These are phyloP conservation scores for Chrysodeixis includens DNA, from an alignment of 2,888 invertebrate genomes.

Conservation along the genomic window DNA sequence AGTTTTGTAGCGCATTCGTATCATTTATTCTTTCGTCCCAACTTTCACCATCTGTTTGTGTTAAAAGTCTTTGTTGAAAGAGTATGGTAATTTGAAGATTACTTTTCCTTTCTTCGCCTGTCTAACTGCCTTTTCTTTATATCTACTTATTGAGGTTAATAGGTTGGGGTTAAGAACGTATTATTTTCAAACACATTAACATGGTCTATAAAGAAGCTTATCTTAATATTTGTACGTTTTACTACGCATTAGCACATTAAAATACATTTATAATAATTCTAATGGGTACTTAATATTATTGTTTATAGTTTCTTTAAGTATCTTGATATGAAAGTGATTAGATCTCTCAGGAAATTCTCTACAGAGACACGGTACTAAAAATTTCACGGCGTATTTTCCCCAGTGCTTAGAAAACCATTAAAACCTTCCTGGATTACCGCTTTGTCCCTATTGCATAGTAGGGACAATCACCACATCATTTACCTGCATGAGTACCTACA, in stretches of 20 bases:
- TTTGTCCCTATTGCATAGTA: not conserved
- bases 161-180: not conserved
- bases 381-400: not conserved
- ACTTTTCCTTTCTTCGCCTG: not conserved
- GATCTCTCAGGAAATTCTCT: not conserved
- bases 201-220: no score
- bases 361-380: not conserved
- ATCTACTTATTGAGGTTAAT: not conserved
- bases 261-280: not conserved
- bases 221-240: no score
- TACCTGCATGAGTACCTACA: no score
- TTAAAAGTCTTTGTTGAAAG: slow-evolving; percentile 3
- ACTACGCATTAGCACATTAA: not conserved
- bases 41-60: slow-evolving; percentile 3
- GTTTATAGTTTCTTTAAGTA: not conserved
- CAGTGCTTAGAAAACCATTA: not conserved
- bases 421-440: not conserved
- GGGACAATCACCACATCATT: not conserved
- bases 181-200: not conserved
- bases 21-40: slow-evolving; percentile 1
- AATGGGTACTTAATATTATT: not conserved
- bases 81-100: slow-evolving; percentile 2
- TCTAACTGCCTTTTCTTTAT: not conserved
- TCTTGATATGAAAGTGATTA: not conserved
- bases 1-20: slow-evolving; percentile 2